These are phyloP conservation scores for Dryobota labecula DNA, from an alignment of 2,888 invertebrate genomes.

Conservation along the genomic window DNA sequence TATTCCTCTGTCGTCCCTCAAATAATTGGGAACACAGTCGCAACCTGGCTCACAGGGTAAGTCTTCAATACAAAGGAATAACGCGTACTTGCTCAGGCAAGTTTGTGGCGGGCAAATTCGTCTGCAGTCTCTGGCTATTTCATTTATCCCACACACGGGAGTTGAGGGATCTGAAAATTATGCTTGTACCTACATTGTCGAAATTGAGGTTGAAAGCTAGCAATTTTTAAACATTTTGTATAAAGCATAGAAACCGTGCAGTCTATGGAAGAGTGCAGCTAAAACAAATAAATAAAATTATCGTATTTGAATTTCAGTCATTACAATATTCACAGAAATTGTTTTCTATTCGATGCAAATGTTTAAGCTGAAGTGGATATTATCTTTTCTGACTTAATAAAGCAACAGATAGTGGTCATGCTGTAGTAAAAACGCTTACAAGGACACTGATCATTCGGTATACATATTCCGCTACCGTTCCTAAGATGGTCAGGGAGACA, in stretches of 20 bases:
- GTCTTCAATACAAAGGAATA: constrained; percentile 55
- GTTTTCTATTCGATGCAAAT: not conserved
- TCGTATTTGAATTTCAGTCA: too few species aligned
- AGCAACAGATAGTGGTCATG: constrained; percentile 1
- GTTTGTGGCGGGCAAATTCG: constrained; percentile 71
- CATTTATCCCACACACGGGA: constrained; percentile 66
- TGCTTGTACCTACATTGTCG: not conserved
- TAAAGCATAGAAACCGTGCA: not conserved
- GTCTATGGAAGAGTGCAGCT: too few species aligned
- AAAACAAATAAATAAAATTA: too few species aligned
- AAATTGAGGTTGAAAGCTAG: not conserved
- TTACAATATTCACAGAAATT: too few species aligned
- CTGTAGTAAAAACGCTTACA: constrained; percentile 25
- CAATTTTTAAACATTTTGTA: not conserved
- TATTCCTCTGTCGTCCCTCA: constrained; percentile 65
- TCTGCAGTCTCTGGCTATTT: constrained; percentile 65
- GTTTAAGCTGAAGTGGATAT: not conserved
- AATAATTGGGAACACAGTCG: constrained; percentile 71
- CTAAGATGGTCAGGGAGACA: constrained; percentile 70
- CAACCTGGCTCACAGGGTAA: constrained; percentile 72
- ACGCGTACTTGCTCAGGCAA: constrained; percentile 67
- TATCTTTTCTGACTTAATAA: not conserved
- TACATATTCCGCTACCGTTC: constrained; percentile 68
- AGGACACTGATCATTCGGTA: constrained; percentile 69
- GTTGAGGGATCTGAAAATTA: constrained; percentile 62